Evolutionary conservation across 2,113 vertebrate species (phyloP).

Genomic region (Mus musculus): GRCm39 chr6:109517501-109518000

Average conservation of each 20-base stretch:
- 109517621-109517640: neutral
- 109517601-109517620: neutral
- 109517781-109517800: neutral
- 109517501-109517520: neutral
- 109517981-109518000: neutral
- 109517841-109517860: neutral
- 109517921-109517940: neutral
- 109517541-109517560: neutral
- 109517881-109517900: neutral
- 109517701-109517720: neutral
- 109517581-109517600: neutral
- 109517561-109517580: neutral
- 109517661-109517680: neutral
- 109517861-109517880: neutral
- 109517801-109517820: neutral
- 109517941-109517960: neutral
- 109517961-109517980: neutral
- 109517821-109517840: neutral
- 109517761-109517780: neutral
- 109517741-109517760: neutral
- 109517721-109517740: neutral
- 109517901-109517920: neutral
- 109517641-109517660: neutral
- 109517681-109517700: neutral
- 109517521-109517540: neutral